These are phyloP conservation scores for Tursiops truncatus DNA, from an alignment of 2,113 vertebrate species.

Conservation along the genomic window DNA sequence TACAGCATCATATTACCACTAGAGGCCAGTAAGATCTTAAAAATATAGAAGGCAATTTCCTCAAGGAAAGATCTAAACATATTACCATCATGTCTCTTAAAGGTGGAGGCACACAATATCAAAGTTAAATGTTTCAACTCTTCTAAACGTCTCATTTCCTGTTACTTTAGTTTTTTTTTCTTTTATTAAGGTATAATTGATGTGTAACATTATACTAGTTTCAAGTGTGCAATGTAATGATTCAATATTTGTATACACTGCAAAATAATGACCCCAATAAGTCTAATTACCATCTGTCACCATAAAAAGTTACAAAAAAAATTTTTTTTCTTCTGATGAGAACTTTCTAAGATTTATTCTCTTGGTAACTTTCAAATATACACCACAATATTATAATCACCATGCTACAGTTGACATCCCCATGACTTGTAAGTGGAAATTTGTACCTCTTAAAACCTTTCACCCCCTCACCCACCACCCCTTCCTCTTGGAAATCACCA, in stretches of 20 bases:
- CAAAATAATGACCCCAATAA: background rate
- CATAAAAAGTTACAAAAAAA: background rate
- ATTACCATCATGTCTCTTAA: background rate
- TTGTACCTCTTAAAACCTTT: background rate
- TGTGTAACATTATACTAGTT: background rate
- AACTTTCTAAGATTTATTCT: background rate
- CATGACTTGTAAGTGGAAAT: background rate
- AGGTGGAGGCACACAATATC: background rate
- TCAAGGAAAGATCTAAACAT: background rate
- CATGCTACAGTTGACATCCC: background rate
- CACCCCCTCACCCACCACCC: background rate
- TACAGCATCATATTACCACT: conserved; percentile 72
- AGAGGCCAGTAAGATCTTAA: conserved; percentile 82
- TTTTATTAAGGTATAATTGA: background rate
- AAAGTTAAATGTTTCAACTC: conserved; percentile 25
- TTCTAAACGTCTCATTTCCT: conserved; percentile 6
- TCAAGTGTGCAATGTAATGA: background rate
- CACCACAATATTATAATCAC: background rate
- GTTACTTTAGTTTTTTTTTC: background rate
- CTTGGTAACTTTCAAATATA: background rate
- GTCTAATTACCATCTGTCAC: background rate
- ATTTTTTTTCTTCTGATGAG: background rate
- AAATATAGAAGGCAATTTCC: conserved; percentile 29
- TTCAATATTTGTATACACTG: background rate
- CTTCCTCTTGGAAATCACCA: background rate